Evolutionary conservation across 2,797 vertebrate species (phyloP).

Genomic region (Sebastes itinus): DNA sequence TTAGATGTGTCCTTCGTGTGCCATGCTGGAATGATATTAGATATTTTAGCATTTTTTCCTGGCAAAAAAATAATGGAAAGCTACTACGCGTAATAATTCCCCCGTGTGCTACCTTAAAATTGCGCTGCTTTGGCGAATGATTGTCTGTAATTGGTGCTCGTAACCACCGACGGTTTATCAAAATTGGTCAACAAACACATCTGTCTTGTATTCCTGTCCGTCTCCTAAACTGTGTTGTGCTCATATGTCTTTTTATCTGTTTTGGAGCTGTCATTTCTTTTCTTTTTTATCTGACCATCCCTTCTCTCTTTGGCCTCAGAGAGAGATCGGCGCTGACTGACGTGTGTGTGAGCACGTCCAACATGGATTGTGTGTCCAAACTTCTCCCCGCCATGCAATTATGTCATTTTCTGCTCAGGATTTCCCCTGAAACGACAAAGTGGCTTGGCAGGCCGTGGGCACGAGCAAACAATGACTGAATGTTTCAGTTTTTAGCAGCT

Average conservation of each 20-base stretch:
- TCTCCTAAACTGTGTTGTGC: constrained; percentile 13
- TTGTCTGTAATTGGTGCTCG: constrained; percentile 23
- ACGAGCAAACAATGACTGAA: constrained; percentile 37
- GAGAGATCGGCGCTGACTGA: constrained; percentile 48
- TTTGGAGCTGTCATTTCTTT: constrained; percentile 33
- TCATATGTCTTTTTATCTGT: constrained; percentile 36
- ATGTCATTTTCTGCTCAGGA: constrained; percentile 70
- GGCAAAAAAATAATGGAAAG: constrained; percentile 24
- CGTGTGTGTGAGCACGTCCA: constrained; percentile 35
- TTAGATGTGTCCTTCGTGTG: constrained; percentile 6
- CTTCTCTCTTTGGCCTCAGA: constrained; percentile 3
- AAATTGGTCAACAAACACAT: constrained; percentile 23
- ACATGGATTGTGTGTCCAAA: constrained; percentile 44
- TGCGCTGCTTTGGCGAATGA: constrained; percentile 30
- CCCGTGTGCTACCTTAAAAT: constrained; percentile 11
- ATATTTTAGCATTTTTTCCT: constrained; percentile 22
- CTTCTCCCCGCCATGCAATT: constrained; percentile 63
- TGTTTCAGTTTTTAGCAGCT: constrained; percentile 32
- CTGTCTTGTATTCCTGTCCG: constrained; percentile 12
- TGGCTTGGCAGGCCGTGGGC: constrained; percentile 49
- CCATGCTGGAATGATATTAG: constrained; percentile 8
- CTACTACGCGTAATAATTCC: constrained; percentile 4
- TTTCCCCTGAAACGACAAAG: constrained; percentile 63
- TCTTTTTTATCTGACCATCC: background rate
- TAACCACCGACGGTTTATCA: constrained; percentile 38